These are phyloP conservation scores for Pan troglodytes DNA, from an alignment of 2,113 vertebrate genomes.

Conservation along the genomic window DNA sequence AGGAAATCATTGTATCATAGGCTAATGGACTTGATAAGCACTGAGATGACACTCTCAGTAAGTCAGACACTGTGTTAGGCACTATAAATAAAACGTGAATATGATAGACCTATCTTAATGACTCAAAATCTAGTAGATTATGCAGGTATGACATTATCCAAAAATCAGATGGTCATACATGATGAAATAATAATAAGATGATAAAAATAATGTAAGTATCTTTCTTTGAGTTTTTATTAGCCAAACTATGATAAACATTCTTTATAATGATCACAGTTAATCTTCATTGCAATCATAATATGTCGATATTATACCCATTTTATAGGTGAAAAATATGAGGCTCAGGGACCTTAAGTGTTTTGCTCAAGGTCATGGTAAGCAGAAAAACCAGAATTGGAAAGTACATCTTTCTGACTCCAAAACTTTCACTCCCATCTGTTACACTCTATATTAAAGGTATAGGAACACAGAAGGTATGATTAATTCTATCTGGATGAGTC, in stretches of 20 bases:
- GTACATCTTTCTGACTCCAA: not conserved
- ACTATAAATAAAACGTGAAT: not conserved
- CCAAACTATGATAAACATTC: not conserved
- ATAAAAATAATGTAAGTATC: not conserved
- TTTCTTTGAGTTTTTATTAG: not conserved
- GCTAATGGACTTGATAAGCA: not conserved
- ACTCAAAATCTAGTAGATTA: not conserved
- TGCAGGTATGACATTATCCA: not conserved
- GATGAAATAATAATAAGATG: not conserved
- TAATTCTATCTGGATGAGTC: constrained; percentile 42
- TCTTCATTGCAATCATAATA: not conserved
- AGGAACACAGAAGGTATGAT: not conserved
- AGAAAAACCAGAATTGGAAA: constrained; percentile 26
- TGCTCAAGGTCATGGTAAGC: not conserved
- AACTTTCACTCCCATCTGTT: constrained; percentile 27
- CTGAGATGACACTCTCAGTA: not conserved
- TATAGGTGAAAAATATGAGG: not conserved
- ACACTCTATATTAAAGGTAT: not conserved
- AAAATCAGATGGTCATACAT: not conserved
- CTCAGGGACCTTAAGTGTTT: not conserved
- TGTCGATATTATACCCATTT: not conserved
- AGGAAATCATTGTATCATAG: constrained; percentile 13
- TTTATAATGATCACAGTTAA: not conserved
- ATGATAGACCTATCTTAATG: not conserved
- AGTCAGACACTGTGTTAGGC: not conserved